Conservation (phyloP, 2,113 vertebrate species). For the Corythornis vintsioides region DNA sequence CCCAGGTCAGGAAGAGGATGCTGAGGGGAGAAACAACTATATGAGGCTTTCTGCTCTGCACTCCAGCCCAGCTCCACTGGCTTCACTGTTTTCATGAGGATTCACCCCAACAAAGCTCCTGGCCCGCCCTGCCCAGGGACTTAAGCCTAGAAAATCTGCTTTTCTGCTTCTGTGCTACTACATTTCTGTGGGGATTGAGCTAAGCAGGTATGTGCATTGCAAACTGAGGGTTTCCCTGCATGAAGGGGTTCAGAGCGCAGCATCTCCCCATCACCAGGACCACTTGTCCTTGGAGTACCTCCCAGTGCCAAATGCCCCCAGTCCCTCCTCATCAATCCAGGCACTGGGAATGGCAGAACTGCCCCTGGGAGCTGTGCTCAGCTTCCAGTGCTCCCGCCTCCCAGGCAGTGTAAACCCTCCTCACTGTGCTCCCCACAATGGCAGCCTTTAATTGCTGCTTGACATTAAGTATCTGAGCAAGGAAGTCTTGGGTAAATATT, state of each 20-base stretch:
- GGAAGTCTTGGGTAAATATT: slow-evolving; percentile 62
- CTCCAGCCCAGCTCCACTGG: neutral
- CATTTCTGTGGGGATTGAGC: neutral
- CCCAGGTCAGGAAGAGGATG: neutral
- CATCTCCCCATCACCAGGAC: neutral
- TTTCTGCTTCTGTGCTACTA: neutral
- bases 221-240: neutral
- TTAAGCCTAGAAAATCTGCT: neutral
- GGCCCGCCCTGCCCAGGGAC: rapidly evolving
- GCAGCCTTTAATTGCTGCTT: slow-evolving; percentile 43
- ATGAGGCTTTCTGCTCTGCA: neutral
- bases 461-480: slow-evolving; percentile 44
- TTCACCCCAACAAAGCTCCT: neutral
- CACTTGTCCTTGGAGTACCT: neutral
- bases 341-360: neutral
- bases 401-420: neutral
- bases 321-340: rapidly evolving
- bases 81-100: neutral
- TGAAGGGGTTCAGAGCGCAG: neutral
- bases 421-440: neutral
- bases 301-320: neutral
- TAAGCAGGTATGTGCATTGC: neutral
- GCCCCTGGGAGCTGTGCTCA: neutral
- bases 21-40: neutral
- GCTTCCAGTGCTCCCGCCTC: neutral